phyloP scores from a whole-genome alignment of 2,888 invertebrate genomes.

The Deilephila elpenor region DNA sequence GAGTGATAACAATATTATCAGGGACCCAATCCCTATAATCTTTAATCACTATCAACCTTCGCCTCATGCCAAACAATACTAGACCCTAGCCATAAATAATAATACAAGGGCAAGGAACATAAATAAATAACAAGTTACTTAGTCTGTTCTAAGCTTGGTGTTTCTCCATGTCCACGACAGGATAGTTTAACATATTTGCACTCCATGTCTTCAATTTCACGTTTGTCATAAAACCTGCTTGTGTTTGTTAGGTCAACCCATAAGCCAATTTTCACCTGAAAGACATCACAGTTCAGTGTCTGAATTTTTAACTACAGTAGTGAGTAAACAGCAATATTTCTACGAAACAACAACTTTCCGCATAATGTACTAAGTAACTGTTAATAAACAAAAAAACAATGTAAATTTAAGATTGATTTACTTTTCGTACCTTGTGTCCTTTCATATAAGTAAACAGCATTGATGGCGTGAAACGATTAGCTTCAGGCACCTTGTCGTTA shows the following conservation, averaged over 20 bases:
- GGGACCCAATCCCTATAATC: too few relatives aligned
- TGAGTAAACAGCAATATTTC: too few relatives aligned
- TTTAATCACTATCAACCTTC: too few relatives aligned
- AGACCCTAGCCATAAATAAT: not conserved
- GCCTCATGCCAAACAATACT: too few relatives aligned
- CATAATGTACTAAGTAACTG: not conserved
- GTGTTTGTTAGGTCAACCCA: constrained; percentile 99
- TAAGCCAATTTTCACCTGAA: constrained; percentile 93
- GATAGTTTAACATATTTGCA: constrained; percentile 95
- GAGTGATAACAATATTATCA: too few relatives aligned
- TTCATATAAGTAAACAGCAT: constrained; percentile 94
- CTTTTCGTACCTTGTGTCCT: constrained; percentile 88
- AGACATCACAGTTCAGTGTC: constrained; percentile 14
- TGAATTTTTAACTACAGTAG: not conserved
- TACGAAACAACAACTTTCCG: too few relatives aligned
- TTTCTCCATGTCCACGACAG: constrained; percentile 96
- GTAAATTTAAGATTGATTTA: not conserved
- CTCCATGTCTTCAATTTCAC: constrained; percentile 89
- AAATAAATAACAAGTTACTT: constrained; percentile 45
- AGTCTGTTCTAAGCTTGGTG: constrained; percentile 94
- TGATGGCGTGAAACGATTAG: constrained; percentile 92
- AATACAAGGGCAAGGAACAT: not conserved
- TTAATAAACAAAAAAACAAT: not conserved
- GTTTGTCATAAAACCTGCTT: constrained; percentile 94
- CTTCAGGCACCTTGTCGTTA: constrained; percentile 93